Percentiles rank a stretch among this genome's conserved stretches.
Conservation (phyloP, 2,797 vertebrate species). For the Avahi laniger region DNA sequence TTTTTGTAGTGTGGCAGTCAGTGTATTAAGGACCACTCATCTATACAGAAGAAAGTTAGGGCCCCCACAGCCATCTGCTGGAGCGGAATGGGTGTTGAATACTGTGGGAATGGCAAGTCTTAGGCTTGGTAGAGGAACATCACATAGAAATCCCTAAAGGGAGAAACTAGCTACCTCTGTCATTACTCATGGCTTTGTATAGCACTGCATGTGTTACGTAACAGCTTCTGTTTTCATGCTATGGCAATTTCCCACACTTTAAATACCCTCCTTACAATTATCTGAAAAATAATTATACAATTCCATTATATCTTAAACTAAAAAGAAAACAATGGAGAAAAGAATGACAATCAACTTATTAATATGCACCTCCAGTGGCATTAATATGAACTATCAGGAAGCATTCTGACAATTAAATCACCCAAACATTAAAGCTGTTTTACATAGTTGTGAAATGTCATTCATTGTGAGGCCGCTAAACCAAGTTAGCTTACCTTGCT, state of each 20-base stretch:
- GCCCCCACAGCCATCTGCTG: neutral
- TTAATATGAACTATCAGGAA: neutral
- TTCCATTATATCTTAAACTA: neutral
- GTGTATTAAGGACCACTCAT: neutral
- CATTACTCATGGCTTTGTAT: neutral
- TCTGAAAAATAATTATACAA: slow-evolving; percentile 31
- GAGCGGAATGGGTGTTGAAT: neutral
- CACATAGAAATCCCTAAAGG: neutral
- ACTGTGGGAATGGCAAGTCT: neutral
- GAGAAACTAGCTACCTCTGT: neutral
- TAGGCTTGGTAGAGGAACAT: neutral
- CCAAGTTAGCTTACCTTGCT: neutral
- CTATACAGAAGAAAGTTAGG: neutral
- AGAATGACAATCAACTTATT: neutral
- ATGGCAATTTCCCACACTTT: neutral
- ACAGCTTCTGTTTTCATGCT: neutral
- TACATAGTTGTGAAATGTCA: neutral
- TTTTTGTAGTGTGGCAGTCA: too few relatives aligned
- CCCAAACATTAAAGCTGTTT: neutral
- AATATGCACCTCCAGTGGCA: neutral
- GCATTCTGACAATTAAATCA: slow-evolving; percentile 23
- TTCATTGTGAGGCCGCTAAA: neutral
- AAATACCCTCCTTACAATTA: neutral
- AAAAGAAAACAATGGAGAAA: neutral
- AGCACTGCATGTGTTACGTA: neutral